Percentiles rank a stretch among this genome's conserved stretches.
Evolutionary conservation across 2,113 vertebrate genomes (phyloP).

Genomic region (Procavia capensis): DNA sequence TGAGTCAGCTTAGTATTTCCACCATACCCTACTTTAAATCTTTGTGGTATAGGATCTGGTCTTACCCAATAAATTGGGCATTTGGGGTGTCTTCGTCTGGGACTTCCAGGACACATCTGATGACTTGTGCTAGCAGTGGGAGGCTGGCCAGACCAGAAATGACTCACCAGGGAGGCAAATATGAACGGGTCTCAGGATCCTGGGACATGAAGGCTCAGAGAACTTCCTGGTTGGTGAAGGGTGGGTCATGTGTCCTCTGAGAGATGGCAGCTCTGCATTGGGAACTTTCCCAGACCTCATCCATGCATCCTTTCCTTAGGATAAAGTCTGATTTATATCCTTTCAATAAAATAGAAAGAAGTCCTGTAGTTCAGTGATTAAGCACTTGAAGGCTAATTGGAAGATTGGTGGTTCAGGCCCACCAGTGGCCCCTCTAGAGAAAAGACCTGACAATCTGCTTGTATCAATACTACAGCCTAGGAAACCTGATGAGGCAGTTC

Average conservation of each 20-base stretch:
- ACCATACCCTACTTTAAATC: background rate
- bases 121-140: too few species aligned
- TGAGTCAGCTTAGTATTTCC: fast-evolving
- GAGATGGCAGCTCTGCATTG: background rate
- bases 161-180: background rate
- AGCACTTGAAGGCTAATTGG: too few species aligned
- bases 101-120: too few species aligned
- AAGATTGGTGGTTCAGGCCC: too few species aligned
- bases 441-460: background rate
- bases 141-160: background rate
- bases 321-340: too few species aligned
- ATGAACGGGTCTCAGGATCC: background rate
- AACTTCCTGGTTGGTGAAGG: background rate
- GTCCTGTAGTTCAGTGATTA: too few species aligned
- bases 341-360: too few species aligned
- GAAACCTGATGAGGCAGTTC: background rate
- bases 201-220: background rate
- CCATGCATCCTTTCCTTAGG: too few species aligned
- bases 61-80: background rate
- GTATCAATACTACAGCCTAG: background rate
- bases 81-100: background rate
- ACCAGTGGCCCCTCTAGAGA: background rate
- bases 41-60: background rate
- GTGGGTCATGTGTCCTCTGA: background rate
- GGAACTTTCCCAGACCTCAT: background rate